Evolutionary conservation across 2,113 vertebrate genomes (phyloP), one percentile per base, ranked within the genome.

Genomic region (Epinephelus lanceolatus): DNA sequence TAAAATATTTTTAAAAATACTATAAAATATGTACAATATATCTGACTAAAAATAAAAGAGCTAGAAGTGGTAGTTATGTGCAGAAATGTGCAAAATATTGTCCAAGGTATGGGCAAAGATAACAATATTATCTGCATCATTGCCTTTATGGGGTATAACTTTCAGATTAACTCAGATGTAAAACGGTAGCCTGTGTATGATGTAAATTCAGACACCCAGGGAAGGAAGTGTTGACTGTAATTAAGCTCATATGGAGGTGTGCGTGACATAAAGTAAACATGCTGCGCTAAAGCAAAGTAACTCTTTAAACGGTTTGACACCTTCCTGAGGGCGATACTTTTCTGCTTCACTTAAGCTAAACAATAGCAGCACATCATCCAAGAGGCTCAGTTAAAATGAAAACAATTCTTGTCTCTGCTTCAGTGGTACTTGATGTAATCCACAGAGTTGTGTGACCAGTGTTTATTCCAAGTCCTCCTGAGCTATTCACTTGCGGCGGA

Each of bases 401-500:
- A 84, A 37, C 27, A 52, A 0, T 12, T 70, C 61, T 68, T 18
- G 19, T 61, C 37, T 60, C 19, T 51, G 70, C 56, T 80, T 73
- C 72, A 63, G 42, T n/a, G 40, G 19, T 78, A 49, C 55, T 88
- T 73, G 55, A 77, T 83, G 52, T 77, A 83, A 86, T 80, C 78
- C 63, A 68, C 60, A 45, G 56, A 60, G 61, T 67, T 86, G 80
- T 90, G 90, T 83, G 72, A 81, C 82, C 84, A 74, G 70, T 78
- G 21, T 81, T 84, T 73, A 73, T 81, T 81, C 45, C 69, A 83
- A 78, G 83, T 79, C 37, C 53, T 77, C 33, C 71, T 62, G 63
- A 86, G 80, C 66, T 30, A 47, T 73, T 71, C 65, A 56, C 10
- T 73, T 47, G 6, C 23, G 9, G 18, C 37, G 30, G 67, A 72